Conservation (phyloP, 1,140 invertebrate species). For the Drosophila pseudoananassae region DNA sequence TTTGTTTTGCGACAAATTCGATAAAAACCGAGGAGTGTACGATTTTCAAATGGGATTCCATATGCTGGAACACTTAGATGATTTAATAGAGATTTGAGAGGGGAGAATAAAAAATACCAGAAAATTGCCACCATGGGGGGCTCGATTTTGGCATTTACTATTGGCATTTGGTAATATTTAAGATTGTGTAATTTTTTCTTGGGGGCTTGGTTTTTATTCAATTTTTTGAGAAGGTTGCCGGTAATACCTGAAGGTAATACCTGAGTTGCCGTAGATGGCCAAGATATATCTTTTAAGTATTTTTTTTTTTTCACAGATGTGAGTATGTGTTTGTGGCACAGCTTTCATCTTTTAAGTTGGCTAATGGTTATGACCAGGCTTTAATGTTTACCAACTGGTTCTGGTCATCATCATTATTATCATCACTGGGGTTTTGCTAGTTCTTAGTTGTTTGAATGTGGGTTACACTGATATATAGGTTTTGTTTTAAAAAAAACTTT, state of each 20-base stretch:
- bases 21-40: background rate
- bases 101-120: background rate
- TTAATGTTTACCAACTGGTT: conserved; percentile 38
- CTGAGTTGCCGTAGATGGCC: conserved; percentile 15
- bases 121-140: background rate
- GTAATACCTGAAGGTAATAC: no score
- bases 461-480: conserved; percentile 6
- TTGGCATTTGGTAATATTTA: conserved; percentile 43
- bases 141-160: conserved; percentile 34
- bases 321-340: conserved; percentile 10
- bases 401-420: conserved; percentile 33
- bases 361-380: conserved; percentile 43
- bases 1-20: conserved; percentile 10
- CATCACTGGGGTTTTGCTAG: conserved; percentile 13
- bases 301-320: background rate
- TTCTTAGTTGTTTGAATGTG: conserved; percentile 26
- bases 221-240: conserved; percentile 8
- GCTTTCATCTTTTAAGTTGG: conserved; percentile 28
- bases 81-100: no score
- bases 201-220: background rate
- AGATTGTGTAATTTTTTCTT: conserved; percentile 32
- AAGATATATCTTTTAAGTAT: conserved; percentile 1
- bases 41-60: background rate
- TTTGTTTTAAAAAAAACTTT: background rate
- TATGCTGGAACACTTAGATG: background rate